Percentiles rank a stretch among this genome's conserved stretches.
phyloP scores from a whole-genome alignment of 2,113 vertebrate species.

The Piaya cayana region DNA sequence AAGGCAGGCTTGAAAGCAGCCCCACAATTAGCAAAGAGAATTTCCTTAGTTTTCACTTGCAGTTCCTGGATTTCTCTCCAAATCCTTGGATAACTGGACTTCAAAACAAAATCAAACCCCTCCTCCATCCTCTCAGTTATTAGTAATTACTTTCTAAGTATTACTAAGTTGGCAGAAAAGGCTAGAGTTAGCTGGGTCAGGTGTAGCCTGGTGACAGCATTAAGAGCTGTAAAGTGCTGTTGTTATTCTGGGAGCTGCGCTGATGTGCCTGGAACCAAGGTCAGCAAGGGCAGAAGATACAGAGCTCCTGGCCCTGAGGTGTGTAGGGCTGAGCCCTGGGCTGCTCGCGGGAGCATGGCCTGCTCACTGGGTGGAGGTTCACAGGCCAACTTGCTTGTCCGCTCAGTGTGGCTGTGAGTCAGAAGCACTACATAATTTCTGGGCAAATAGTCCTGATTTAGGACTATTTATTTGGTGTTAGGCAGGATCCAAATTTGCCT shows the following conservation, averaged over 20 bases:
- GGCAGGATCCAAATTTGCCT: not conserved
- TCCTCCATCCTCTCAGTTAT: not conserved
- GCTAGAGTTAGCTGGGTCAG: not conserved
- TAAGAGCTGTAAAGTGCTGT: not conserved
- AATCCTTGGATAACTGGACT: not conserved
- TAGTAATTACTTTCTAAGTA: not conserved
- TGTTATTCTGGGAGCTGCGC: not conserved
- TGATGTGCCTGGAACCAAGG: not conserved
- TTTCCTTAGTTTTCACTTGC: not conserved
- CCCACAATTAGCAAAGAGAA: not conserved
- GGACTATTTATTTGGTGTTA: not conserved
- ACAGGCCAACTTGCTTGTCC: not conserved
- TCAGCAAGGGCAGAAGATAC: not conserved
- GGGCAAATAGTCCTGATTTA: not conserved
- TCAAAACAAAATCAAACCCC: not conserved
- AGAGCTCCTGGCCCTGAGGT: not conserved
- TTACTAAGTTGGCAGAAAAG: not conserved
- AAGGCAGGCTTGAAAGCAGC: not conserved
- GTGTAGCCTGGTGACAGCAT: not conserved
- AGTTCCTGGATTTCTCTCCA: not conserved
- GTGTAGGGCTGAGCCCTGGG: not conserved
- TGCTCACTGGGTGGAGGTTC: not conserved
- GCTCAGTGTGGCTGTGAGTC: not conserved
- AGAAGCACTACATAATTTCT: not conserved
- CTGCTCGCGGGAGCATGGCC: not conserved